Percentiles rank a stretch among this genome's conserved stretches.
These are phyloP conservation scores for Ctenopoma multispine DNA, from an alignment of 2,797 vertebrate genomes.

Conservation along the genomic window DNA sequence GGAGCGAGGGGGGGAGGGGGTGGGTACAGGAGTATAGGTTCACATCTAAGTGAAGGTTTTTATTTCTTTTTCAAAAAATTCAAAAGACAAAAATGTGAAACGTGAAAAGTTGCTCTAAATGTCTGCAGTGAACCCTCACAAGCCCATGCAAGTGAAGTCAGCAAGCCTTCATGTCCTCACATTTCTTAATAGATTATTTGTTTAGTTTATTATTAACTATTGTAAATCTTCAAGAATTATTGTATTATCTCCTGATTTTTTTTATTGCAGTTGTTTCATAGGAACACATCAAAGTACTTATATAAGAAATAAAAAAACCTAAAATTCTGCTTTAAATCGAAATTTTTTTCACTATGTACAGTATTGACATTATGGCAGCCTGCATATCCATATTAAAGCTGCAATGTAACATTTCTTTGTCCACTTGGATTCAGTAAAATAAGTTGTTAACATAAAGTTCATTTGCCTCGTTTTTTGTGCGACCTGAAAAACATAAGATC, in stretches of 20 bases:
- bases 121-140: not conserved
- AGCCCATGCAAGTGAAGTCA: not conserved
- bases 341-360: not conserved
- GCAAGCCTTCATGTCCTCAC: not conserved
- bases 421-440: not conserved
- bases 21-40: conserved; percentile 22
- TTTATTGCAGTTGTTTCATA: not conserved
- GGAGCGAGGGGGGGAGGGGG: conserved; percentile 38
- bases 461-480: not conserved
- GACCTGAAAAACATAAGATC: not conserved
- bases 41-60: conserved; percentile 7
- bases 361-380: not conserved
- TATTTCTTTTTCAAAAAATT: conserved; percentile 8
- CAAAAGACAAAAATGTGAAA: not conserved
- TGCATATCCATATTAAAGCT: not conserved
- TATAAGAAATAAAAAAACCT: too few species aligned
- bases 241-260: not conserved
- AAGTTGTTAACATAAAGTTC: not conserved
- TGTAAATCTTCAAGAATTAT: not conserved
- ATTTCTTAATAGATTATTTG: not conserved
- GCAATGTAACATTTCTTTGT: not conserved
- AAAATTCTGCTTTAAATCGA: not conserved
- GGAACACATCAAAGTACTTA: too few species aligned
- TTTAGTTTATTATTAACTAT: not conserved
- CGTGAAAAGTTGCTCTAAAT: not conserved